Evolutionary conservation across 2,888 invertebrate species (phyloP).

Genomic region (Melolontha melolontha): DNA sequence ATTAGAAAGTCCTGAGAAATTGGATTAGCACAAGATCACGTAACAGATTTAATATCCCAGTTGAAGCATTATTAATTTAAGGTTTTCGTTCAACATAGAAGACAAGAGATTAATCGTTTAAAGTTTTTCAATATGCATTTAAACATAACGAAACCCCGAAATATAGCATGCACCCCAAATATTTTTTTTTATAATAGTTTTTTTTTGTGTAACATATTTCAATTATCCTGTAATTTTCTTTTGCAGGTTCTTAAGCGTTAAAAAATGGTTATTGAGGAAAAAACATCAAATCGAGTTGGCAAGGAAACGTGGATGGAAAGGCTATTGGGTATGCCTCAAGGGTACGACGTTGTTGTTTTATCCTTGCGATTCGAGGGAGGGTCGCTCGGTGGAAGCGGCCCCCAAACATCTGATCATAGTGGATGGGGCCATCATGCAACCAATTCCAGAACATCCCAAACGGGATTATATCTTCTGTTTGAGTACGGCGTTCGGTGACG

Average conservation of each 20-base stretch:
- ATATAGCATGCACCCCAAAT: too few relatives aligned
- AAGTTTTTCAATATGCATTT: too few relatives aligned
- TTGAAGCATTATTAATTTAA: too few relatives aligned
- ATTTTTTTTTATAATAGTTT: too few relatives aligned
- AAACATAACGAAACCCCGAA: too few relatives aligned
- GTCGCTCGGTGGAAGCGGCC: conserved; percentile 90
- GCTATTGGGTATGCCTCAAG: conserved; percentile 98
- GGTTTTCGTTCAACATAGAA: too few relatives aligned
- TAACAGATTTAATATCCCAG: too few relatives aligned
- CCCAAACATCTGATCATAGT: conserved; percentile 96
- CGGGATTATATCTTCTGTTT: conserved; percentile 98
- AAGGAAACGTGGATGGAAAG: conserved; percentile 96
- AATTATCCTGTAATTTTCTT: conserved; percentile 48
- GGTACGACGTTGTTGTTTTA: conserved; percentile 97
- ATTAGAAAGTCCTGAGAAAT: too few relatives aligned
- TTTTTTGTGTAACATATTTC: too few relatives aligned
- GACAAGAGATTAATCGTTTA: too few relatives aligned
- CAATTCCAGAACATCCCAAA: conserved; percentile 99
- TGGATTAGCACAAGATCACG: too few relatives aligned
- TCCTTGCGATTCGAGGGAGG: conserved; percentile 93
- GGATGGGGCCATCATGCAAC: conserved; percentile 97
- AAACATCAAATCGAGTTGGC: conserved; percentile 97
- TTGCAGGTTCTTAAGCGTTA: conserved; percentile 93
- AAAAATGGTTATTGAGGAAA: conserved; percentile 97
- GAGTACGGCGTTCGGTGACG: conserved; percentile 98